Base-by-base conservation (phyloP, 1,140 invertebrate species). In the Onthophagus taurus region DNA sequence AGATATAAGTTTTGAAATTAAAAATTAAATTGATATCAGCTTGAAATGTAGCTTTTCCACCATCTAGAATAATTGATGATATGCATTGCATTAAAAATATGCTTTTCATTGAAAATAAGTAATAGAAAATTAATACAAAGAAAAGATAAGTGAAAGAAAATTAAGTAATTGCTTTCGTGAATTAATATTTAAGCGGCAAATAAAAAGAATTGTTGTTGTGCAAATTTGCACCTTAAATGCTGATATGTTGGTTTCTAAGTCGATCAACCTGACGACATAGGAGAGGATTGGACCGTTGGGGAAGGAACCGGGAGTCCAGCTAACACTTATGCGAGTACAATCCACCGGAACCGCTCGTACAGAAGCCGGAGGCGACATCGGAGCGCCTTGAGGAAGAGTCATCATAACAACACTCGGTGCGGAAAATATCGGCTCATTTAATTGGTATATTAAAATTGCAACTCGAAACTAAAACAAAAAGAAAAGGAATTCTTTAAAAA, bases 221-320 rank as follows among this genome's bases (percentile, higher is more conserved):
- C 35, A 21, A 37, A 21, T 18, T 12, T 37, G 35, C 58, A 78
- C 75, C 75, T 83, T 77, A 60, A 78, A 61, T 60, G 77, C 76
- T 54, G 79, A 69, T 55, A 75, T 76, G 42, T 76, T 75, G 5
- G 68, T 67, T 29, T 70, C 64, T 19, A 67, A 67, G 49, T 77
- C 74, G 30, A 71, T 69, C 14, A 85, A 71, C 53, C 80, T 73
- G 31, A 91, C 67, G 36, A 83, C 78, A 69, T 91, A 93, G 31
- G 85, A 86, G 31, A 90, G 75, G 49, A 95, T 70, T 45, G 84
- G 86, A 41, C 88, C 89, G 64, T 92, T 92, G 16, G 83, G 81
- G 58, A 87, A 90, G 8, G 76, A 72, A 9, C 90, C 90, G 4
- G 86, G 81, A 63, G 82, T 77, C 90, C 90, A 95, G 50, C 81